phyloP scores from a whole-genome alignment of 1,140 invertebrate species.

The Drosophila neocordata region DNA sequence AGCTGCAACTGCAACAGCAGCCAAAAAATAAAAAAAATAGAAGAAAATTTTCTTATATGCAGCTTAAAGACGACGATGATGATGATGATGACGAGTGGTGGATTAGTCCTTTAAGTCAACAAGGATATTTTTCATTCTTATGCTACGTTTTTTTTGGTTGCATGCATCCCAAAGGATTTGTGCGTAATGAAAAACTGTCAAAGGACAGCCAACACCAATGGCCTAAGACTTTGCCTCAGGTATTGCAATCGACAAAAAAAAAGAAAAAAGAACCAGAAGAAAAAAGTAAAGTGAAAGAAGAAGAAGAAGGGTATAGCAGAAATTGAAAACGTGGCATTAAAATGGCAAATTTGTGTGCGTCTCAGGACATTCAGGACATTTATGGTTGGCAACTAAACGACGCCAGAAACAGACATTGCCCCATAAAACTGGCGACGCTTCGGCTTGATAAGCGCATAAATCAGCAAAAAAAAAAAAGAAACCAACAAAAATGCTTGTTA shows the following conservation, averaged over 20 bases:
- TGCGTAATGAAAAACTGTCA: slow-evolving; percentile 80
- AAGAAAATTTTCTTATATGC: slow-evolving; percentile 11
- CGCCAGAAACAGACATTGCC: slow-evolving; percentile 56
- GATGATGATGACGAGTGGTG: neutral
- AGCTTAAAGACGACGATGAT: slow-evolving; percentile 39
- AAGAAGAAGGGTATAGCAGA: slow-evolving; percentile 24
- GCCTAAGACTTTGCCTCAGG: slow-evolving; percentile 42
- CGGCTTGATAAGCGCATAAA: slow-evolving; percentile 76
- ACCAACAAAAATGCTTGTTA: neutral
- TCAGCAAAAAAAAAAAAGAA: slow-evolving; percentile 41
- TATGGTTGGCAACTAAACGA: slow-evolving; percentile 64
- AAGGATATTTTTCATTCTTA: slow-evolving; percentile 44
- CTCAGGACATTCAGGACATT: slow-evolving; percentile 68
- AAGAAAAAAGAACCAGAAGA: too few species aligned
- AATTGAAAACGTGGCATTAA: slow-evolving; percentile 77
- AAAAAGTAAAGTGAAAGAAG: neutral
- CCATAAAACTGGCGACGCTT: slow-evolving; percentile 73
- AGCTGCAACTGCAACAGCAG: slow-evolving; percentile 61
- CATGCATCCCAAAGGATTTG: slow-evolving; percentile 76
- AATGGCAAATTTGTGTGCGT: slow-evolving; percentile 78
- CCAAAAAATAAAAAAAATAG: neutral
- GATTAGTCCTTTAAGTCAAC: slow-evolving; percentile 38
- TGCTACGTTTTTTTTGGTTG: slow-evolving; percentile 38
- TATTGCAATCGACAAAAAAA: slow-evolving; percentile 20
- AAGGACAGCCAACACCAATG: slow-evolving; percentile 7